Evolutionary conservation across 1,140 invertebrate species (phyloP).

Genomic region (Danaus plexippus): DNA sequence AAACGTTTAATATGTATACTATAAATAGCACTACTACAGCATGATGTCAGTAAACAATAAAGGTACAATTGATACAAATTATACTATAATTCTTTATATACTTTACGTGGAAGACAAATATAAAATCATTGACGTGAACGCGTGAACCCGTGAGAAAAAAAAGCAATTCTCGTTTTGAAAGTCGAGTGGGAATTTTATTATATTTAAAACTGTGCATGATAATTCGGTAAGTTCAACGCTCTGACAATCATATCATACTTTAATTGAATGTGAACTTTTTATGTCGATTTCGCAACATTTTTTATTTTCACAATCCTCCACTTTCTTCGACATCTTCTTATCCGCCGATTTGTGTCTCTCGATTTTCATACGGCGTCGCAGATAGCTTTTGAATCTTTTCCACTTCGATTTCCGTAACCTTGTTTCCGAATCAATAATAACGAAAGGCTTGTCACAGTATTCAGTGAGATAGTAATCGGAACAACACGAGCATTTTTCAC

Average conservation of each 20-base stretch:
- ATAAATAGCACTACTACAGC: too few species aligned
- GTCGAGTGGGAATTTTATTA: too few species aligned
- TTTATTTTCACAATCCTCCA: constrained; percentile 7
- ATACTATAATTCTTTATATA: too few species aligned
- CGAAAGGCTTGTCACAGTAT: constrained; percentile 27
- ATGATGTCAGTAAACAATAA: too few species aligned
- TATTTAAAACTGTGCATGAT: too few species aligned
- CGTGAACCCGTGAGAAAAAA: constrained; percentile 16
- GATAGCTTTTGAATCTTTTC: constrained; percentile 32
- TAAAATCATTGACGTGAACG: neutral
- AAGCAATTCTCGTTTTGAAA: neutral
- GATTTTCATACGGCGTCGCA: constrained; percentile 25
- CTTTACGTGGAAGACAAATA: too few species aligned
- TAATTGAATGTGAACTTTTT: too few species aligned
- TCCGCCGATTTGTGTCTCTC: constrained; percentile 12
- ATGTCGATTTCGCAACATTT: too few species aligned
- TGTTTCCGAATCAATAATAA: constrained; percentile 35
- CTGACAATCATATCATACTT: too few species aligned
- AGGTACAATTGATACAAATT: too few species aligned
- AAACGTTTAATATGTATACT: too few species aligned
- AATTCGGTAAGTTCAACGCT: too few species aligned
- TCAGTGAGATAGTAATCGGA: constrained; percentile 18
- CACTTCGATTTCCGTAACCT: constrained; percentile 37
- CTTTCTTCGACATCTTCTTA: constrained; percentile 4
- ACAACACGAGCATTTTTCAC: constrained; percentile 30